Percentiles rank a stretch among this genome's conserved stretches.
phyloP scores from a whole-genome alignment of 2,113 vertebrate genomes.

The Poecile atricapillus region DNA sequence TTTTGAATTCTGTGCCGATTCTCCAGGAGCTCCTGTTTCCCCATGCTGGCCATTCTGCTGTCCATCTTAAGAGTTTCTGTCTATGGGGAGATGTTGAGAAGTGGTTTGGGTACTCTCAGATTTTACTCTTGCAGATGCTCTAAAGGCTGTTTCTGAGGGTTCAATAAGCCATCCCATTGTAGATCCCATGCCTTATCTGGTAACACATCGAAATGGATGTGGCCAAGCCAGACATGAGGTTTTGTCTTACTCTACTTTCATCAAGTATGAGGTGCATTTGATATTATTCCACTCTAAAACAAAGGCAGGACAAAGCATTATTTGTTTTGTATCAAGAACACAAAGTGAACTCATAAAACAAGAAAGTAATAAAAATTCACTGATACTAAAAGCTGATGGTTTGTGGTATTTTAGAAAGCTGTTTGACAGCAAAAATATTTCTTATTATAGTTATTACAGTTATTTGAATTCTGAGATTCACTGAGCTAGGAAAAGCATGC shows the following conservation, averaged over 20 bases:
- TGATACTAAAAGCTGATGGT: neutral
- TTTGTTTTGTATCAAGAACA: neutral
- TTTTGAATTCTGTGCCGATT: neutral
- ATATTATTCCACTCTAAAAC: neutral
- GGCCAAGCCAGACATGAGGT: neutral
- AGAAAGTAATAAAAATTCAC: neutral
- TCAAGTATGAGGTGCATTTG: neutral
- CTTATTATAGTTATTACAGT: neutral
- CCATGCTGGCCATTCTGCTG: neutral
- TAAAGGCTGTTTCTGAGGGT: neutral
- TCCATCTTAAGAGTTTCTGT: neutral
- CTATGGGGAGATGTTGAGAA: neutral
- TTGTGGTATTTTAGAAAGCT: neutral
- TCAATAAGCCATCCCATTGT: neutral
- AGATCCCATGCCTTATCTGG: neutral
- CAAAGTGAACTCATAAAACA: neutral
- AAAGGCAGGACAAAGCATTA: neutral
- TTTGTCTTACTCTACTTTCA: neutral
- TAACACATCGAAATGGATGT: neutral
- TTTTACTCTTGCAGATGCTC: neutral
- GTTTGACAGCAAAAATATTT: neutral
- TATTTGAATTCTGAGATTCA: neutral
- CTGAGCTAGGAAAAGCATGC: neutral
- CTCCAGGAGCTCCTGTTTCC: neutral
- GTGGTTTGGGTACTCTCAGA: neutral